Evolutionary conservation across 1,140 invertebrate species (phyloP).

Genomic region (Listronotus oregonensis): DNA sequence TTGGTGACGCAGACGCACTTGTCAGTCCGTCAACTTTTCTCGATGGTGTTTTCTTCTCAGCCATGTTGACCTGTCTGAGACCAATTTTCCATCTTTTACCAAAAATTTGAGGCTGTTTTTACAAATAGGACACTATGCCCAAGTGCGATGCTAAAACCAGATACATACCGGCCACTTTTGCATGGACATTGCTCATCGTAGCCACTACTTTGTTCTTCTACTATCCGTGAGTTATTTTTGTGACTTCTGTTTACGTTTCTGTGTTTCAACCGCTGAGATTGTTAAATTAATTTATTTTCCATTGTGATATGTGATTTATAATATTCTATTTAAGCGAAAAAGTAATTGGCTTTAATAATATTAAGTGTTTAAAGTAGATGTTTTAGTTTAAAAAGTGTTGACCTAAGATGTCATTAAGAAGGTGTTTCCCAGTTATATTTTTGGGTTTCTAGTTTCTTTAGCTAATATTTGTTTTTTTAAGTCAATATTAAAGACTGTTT

Average conservation of each 20-base stretch:
- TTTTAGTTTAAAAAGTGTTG: constrained; percentile 39
- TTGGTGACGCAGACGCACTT: neutral
- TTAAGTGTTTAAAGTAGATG: neutral
- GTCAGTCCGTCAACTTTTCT: too few relatives aligned
- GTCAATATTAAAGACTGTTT: neutral
- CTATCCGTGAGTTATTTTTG: constrained; percentile 84
- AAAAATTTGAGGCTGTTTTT: constrained; percentile 44
- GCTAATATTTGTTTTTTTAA: neutral
- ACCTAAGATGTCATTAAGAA: constrained; percentile 46
- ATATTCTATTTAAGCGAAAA: too few relatives aligned
- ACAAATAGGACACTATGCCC: constrained; percentile 73
- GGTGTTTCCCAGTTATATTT: constrained; percentile 13
- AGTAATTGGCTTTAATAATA: too few relatives aligned
- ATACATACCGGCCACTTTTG: constrained; percentile 94
- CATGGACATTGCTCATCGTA: constrained; percentile 89
- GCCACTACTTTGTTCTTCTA: constrained; percentile 94
- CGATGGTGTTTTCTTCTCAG: constrained; percentile 55
- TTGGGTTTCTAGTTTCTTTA: constrained; percentile 11
- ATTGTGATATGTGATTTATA: too few relatives aligned
- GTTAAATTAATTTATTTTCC: neutral
- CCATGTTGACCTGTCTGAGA: constrained; percentile 69
- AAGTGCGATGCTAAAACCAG: constrained; percentile 91
- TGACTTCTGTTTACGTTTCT: constrained; percentile 17
- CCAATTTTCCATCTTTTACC: constrained; percentile 60
- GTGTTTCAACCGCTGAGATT: neutral